These are phyloP conservation scores for Stenoptilia bipunctidactyla DNA, from an alignment of 2,888 invertebrate species.

Conservation along the genomic window DNA sequence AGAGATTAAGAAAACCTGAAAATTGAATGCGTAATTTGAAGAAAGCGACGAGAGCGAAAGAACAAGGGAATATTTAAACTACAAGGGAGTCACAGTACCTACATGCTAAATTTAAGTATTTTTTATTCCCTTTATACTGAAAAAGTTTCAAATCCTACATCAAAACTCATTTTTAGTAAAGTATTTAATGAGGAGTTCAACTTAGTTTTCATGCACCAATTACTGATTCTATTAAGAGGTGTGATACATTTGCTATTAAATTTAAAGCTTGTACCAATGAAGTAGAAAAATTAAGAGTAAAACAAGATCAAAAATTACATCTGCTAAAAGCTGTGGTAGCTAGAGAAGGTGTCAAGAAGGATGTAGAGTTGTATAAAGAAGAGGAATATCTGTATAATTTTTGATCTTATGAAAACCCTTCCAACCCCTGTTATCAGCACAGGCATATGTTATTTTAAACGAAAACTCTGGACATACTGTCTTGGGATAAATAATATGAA, in stretches of 20 bases:
- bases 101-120: slow-evolving; percentile 6
- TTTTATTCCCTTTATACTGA: slow-evolving; percentile 8
- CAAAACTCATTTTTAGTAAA: too few relatives aligned
- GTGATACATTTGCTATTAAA: slow-evolving; percentile 3
- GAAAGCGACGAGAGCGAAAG: too few relatives aligned
- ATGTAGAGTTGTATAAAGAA: not conserved
- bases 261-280: not conserved
- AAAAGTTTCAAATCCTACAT: slow-evolving; percentile 7
- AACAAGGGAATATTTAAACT: too few relatives aligned
- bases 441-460: slow-evolving; percentile 17
- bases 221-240: slow-evolving; percentile 4
- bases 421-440: slow-evolving; percentile 9
- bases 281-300: not conserved
- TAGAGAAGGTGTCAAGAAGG: not conserved
- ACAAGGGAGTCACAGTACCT: too few relatives aligned
- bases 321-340: not conserved
- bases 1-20: too few relatives aligned
- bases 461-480: slow-evolving; percentile 9
- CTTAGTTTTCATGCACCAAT: slow-evolving; percentile 9
- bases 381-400: not conserved
- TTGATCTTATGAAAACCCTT: slow-evolving; percentile 9
- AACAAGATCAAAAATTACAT: not conserved
- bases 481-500: slow-evolving; percentile 6
- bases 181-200: slow-evolving; percentile 8
- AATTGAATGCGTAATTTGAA: too few relatives aligned